Base-by-base conservation (phyloP, 2,113 vertebrate genomes). In the Pelecanus crispus region DNA sequence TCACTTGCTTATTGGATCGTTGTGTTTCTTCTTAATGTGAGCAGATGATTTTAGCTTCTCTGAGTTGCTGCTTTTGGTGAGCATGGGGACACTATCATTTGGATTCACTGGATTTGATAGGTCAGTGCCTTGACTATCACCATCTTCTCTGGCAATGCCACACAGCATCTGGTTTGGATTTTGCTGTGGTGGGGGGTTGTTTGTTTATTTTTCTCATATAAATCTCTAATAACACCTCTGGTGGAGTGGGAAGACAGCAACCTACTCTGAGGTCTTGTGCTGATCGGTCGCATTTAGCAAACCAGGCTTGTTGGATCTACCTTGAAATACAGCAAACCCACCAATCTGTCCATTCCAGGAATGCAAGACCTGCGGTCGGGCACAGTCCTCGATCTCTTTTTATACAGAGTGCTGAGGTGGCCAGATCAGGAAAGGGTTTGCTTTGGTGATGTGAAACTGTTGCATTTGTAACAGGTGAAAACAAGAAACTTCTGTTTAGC, bases 281-380 rank as follows among this genome's bases (percentile, higher is more conserved):
- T 68, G 13, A 75, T 79, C 44, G 44, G 7, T 72, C 10, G 36
- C 7, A 16, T 42, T 71, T 77, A 61, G 26, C 62, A 72, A 38
- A 56, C 47, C 13, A 80, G 18, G 13, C 11, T 78, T 79, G 28
- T n/a, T 74, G 38, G 17, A 22, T 45, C 78, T 88, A 1, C 22
- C 38, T 67, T 85, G 52, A 79, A 88, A 31, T 20, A 55, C 1
- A 67, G 28, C n/a, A 86, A 62, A 78, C 3, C 42, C n/a, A n/a
- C 8, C 7, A 3, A 8, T 52, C 32, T 65, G 1, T 58, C 49
- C 7, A 0, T 82, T 79, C 62, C n/a, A 55, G 36, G 38, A 81
- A 40, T 19, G 11, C 2, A 2, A 70, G n/a, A 56, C 44, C 45
- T 50, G 31, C 0, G 0, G 21, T 47, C 3, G 4, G 47, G 38